Conservation (phyloP, 2,888 invertebrate genomes). For the Lasioglossum lativentre region DNA sequence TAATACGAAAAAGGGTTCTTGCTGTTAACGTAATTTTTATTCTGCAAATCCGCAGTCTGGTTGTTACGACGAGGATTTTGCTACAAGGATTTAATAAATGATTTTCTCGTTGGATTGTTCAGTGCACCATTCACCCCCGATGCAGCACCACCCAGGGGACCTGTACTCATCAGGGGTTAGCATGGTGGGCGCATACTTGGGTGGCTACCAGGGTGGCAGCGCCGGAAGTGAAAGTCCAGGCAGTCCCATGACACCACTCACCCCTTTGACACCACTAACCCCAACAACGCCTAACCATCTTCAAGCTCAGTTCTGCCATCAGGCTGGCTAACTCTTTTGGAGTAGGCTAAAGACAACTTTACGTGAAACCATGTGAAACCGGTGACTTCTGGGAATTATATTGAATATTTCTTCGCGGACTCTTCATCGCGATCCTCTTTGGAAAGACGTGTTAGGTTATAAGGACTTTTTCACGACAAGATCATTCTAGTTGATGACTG, state of each 20-base stretch:
- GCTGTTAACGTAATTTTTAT: no score
- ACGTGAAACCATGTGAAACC: constrained; percentile 23
- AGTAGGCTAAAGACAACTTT: background rate
- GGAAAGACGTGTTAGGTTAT: background rate
- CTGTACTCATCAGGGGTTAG: constrained; percentile 76
- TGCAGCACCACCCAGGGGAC: constrained; percentile 79
- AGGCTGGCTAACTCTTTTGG: constrained; percentile 71
- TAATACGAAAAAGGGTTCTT: no score
- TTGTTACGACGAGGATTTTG: no score
- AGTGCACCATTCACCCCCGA: constrained; percentile 80
- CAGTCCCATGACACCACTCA: constrained; percentile 79
- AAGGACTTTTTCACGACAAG: background rate
- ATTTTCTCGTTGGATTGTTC: constrained; percentile 14
- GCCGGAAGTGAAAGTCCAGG: constrained; percentile 81
- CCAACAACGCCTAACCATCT: constrained; percentile 80
- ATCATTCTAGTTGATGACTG: background rate
- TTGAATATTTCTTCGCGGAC: background rate
- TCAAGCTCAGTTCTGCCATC: constrained; percentile 80
- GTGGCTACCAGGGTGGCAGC: constrained; percentile 78
- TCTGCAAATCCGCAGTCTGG: no score
- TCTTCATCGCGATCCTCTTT: background rate
- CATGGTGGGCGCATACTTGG: constrained; percentile 78
- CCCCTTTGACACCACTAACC: constrained; percentile 79
- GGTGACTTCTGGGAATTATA: background rate
- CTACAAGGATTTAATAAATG: background rate